These are phyloP conservation scores for Orius insidiosus DNA, from an alignment of 1,140 invertebrate species.

Conservation along the genomic window DNA sequence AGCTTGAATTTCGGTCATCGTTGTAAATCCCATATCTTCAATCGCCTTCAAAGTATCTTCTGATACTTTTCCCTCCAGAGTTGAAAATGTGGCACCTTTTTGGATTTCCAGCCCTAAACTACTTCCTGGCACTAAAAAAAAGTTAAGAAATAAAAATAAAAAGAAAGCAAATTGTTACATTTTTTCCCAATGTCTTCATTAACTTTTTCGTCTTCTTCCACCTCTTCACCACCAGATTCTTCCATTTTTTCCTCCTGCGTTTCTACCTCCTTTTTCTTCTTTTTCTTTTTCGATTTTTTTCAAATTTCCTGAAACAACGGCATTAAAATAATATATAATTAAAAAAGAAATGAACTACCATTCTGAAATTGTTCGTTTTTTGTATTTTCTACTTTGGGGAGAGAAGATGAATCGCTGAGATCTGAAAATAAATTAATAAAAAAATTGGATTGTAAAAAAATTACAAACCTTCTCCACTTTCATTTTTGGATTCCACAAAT, in stretches of 20 bases:
- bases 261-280: slow-evolving; percentile 17
- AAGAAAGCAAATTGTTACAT: too few species aligned
- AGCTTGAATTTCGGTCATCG: slow-evolving; percentile 95
- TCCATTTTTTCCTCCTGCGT: slow-evolving; percentile 13
- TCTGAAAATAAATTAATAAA: too few species aligned
- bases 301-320: slow-evolving; percentile 2
- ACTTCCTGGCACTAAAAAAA: slow-evolving; percentile 39
- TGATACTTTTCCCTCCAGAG: slow-evolving; percentile 46
- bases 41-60: slow-evolving; percentile 75
- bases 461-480: too few species aligned
- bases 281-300: slow-evolving; percentile 21
- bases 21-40: slow-evolving; percentile 85
- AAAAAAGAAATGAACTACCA: not conserved
- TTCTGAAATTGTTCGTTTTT: not conserved
- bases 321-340: slow-evolving; percentile 7
- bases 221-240: slow-evolving; percentile 21
- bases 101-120: slow-evolving; percentile 37
- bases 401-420: too few species aligned
- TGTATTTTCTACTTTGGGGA: not conserved
- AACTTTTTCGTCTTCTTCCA: slow-evolving; percentile 21
- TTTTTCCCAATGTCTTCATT: slow-evolving; percentile 17
- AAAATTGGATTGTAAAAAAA: too few species aligned
- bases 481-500: too few species aligned
- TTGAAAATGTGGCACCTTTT: slow-evolving; percentile 39
- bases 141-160: too few species aligned